Evolutionary conservation across 1,140 invertebrate genomes (phyloP).

Genomic region (Stegodyphus dumicola): DNA sequence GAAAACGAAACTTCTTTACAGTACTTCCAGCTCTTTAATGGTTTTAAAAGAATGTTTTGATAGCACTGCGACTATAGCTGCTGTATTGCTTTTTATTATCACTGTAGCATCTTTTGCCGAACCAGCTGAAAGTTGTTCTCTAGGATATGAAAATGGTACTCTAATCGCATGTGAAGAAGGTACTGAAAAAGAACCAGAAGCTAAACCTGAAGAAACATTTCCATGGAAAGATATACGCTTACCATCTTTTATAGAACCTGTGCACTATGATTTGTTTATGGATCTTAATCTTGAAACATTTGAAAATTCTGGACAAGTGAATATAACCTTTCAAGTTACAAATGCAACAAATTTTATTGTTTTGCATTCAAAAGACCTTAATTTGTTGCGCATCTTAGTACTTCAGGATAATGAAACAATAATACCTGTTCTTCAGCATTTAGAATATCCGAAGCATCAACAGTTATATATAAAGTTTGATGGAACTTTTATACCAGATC

Average conservation of each 20-base stretch:
- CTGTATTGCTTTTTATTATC: conserved; percentile 72
- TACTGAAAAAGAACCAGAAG: conserved; percentile 65
- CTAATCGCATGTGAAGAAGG: not conserved
- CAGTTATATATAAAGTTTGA: conserved; percentile 88
- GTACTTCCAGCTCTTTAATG: no score
- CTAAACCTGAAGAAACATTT: conserved; percentile 78
- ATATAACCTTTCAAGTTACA: conserved; percentile 74
- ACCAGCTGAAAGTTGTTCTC: conserved; percentile 70
- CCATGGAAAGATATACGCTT: conserved; percentile 90
- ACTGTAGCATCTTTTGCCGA: conserved; percentile 90
- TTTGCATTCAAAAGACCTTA: conserved; percentile 89
- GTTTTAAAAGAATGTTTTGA: no score
- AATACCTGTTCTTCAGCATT: conserved; percentile 75
- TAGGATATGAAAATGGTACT: not conserved
- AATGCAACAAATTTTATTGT: conserved; percentile 89
- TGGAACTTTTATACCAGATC: conserved; percentile 73
- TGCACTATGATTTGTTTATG: conserved; percentile 88
- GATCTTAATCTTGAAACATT: conserved; percentile 93
- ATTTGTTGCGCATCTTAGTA: conserved; percentile 79
- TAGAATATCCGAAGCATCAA: conserved; percentile 85
- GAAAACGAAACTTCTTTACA: no score
- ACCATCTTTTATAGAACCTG: conserved; percentile 82
- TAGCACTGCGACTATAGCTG: conserved; percentile 77
- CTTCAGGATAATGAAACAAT: conserved; percentile 51
- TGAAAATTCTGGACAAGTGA: conserved; percentile 78